These are phyloP conservation scores for Sorex araneus DNA, from an alignment of 2,113 vertebrate species.

Conservation along the genomic window DNA sequence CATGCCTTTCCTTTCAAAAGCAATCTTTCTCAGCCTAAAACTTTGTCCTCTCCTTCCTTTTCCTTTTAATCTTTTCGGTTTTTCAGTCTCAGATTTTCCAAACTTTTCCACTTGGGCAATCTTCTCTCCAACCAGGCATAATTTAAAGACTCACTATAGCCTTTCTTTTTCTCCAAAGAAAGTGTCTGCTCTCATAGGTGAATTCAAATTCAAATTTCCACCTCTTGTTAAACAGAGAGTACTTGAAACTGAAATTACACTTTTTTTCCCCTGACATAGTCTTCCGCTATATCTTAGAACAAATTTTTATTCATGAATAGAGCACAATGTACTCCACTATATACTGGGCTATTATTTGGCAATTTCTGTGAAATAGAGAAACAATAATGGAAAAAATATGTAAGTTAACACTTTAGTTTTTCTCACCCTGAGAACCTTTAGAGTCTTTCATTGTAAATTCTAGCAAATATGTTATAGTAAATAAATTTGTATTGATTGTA, in stretches of 20 bases:
- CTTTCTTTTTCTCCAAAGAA: conserved; percentile 22
- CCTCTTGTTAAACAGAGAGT: conserved; percentile 74
- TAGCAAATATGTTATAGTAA: conserved; percentile 4
- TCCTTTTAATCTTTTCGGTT: conserved; percentile 36
- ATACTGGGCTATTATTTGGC: neutral
- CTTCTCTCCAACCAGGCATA: conserved; percentile 51
- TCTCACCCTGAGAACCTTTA: neutral
- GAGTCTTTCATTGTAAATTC: conserved; percentile 6
- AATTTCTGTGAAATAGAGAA: conserved; percentile 64
- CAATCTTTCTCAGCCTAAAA: neutral
- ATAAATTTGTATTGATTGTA: neutral
- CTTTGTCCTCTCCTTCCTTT: neutral
- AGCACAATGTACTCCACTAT: conserved; percentile 24
- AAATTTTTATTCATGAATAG: conserved; percentile 78
- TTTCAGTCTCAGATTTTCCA: conserved; percentile 12
- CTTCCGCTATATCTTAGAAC: conserved; percentile 64
- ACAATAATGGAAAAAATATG: conserved; percentile 54
- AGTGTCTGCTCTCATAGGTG: conserved; percentile 58
- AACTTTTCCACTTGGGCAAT: conserved; percentile 1
- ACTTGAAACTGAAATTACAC: conserved; percentile 77
- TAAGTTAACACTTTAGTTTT: conserved; percentile 44
- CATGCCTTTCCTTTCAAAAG: conserved; percentile 8
- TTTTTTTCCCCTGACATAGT: conserved; percentile 58
- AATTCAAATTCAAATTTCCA: conserved; percentile 78
- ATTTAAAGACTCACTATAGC: conserved; percentile 58